Base-by-base conservation (phyloP, 2,113 vertebrate species). In the Forbesichthys agassizii region DNA sequence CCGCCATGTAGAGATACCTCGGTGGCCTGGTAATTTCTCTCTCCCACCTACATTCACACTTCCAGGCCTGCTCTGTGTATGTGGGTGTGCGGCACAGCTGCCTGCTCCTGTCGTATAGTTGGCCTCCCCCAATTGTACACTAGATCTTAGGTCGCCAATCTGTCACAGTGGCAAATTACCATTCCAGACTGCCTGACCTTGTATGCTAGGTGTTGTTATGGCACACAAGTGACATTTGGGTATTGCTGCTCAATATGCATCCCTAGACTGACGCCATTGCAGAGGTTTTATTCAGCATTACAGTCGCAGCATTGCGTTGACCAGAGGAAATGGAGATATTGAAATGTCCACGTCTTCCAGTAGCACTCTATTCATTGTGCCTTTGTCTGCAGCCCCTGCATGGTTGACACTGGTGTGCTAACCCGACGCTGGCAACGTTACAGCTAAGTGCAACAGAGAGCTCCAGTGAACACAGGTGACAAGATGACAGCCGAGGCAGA, bases 71-170 rank as follows among this genome's bases (percentile, higher is more conserved):
- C 42, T 85, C 78, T 86, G 80, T 77, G 62, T 80, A 18, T 3
- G 78, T 80, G 80, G 78, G 85, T 53, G 80, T 73, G 78, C 0
- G 16, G 73, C 73, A 80, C 81, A 84, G 83, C 79, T 84, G 85
- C 66, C 68, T 62, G 65, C 33, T 80, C 67, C 66, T 75, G 67
- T 64, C 61, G 16, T 66, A 59, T 49, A 73, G 67, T 68, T 61
- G 20, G 5, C 73, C 53, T 68, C 69, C 67, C 69, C 51, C 60
- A 0, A 7, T 68, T 72, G 85, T 69, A 78, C 74, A 81, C 63
- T 71, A 62, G 72, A 67, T 77, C 77, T 66, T 69, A 79, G 71
- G 83, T 79, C n/a, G 42, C 18, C 62, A 11, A 66, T 55, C 51
- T 68, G 73, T 73, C 74, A 70, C 16, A 66, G 70, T 74, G 61